Percentiles rank a stretch among this genome's conserved stretches.
phyloP scores from a whole-genome alignment of 2,888 invertebrate species.

The Dryobotodes eremita region DNA sequence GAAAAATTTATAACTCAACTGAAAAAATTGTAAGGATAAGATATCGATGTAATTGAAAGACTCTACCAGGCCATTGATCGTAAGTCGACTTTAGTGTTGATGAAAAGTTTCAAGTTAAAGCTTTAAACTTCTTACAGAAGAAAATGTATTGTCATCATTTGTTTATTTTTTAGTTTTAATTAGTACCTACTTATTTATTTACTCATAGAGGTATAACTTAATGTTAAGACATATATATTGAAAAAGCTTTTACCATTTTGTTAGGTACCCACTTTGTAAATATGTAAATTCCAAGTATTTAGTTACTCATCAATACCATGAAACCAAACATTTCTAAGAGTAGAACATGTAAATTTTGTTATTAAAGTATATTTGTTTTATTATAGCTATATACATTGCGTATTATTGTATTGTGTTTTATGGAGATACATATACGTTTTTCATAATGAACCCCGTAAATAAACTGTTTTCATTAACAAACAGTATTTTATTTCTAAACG shows the following conservation, averaged over 20 bases:
- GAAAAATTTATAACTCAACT: neutral
- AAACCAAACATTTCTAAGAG: conserved; percentile 89
- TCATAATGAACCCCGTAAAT: conserved; percentile 86
- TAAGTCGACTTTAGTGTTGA: conserved; percentile 34
- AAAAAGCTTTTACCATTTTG: conserved; percentile 85
- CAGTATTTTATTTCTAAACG: conserved; percentile 51
- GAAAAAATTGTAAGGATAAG: conserved; percentile 21
- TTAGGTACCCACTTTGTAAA: conserved; percentile 85
- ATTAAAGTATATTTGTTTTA: conserved; percentile 83
- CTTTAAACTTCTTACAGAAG: conserved; percentile 71
- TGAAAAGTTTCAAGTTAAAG: conserved; percentile 67
- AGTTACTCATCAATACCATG: conserved; percentile 88
- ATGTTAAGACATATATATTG: conserved; percentile 67
- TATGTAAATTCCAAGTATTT: conserved; percentile 88
- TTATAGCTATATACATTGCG: conserved; percentile 75
- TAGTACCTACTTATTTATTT: conserved; percentile 83
- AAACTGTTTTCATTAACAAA: conserved; percentile 87
- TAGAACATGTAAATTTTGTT: conserved; percentile 89
- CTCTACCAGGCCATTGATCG: conserved; percentile 42
- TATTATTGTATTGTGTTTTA: conserved; percentile 85
- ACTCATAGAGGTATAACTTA: conserved; percentile 74
- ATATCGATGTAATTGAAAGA: conserved; percentile 34
- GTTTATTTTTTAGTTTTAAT: conserved; percentile 70
- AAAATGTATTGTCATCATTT: conserved; percentile 69
- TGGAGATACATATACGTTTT: conserved; percentile 82